Conservation (phyloP, 2,113 vertebrate genomes). For the Theristicus caerulescens region DNA sequence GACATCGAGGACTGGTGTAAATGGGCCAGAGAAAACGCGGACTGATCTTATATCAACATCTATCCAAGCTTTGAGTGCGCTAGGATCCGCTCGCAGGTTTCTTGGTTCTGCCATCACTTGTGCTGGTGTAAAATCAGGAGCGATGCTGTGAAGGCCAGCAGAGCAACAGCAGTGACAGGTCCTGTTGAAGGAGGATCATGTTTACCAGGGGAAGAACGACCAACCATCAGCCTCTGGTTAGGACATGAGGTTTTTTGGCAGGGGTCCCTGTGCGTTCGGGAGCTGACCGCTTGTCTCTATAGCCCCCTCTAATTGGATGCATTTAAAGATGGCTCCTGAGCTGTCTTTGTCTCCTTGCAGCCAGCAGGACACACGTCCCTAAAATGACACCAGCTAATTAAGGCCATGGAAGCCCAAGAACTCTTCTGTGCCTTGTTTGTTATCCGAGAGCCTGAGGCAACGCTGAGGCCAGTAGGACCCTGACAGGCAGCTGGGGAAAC, state of each 20-base stretch:
- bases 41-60: background rate
- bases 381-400: conserved; percentile 63
- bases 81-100: background rate
- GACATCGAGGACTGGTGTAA: background rate
- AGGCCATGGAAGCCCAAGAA: conserved; percentile 41
- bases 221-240: background rate
- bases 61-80: accelerated
- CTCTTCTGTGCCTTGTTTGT: conserved; percentile 63
- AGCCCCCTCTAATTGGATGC: conserved; percentile 32
- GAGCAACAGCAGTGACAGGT: background rate
- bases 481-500: conserved; percentile 64
- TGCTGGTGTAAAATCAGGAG: background rate
- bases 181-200: background rate
- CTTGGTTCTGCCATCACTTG: background rate
- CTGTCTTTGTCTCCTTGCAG: background rate
- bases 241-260: background rate
- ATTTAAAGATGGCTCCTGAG: conserved; percentile 31
- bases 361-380: conserved; percentile 34
- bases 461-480: conserved; percentile 57
- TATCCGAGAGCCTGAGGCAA: conserved; percentile 64
- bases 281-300: background rate
- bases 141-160: background rate
- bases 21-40: background rate
- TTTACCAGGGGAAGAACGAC: background rate
- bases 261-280: accelerated